phyloP scores from a whole-genome alignment of 2,113 vertebrate genomes.

The Equus quagga region DNA sequence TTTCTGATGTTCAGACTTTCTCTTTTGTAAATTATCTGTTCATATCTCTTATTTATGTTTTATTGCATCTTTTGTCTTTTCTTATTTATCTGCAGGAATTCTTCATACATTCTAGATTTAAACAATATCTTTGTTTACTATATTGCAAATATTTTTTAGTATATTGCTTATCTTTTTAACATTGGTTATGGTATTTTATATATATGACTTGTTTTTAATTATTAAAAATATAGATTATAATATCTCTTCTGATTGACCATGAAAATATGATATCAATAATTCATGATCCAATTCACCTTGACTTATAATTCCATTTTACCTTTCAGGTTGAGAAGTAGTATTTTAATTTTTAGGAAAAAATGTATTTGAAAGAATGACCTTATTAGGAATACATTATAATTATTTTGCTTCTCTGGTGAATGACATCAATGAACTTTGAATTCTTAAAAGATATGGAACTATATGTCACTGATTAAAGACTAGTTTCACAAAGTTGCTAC shows the following conservation, averaged over 20 bases:
- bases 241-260: constrained; percentile 13
- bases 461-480: not conserved
- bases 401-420: constrained; percentile 3
- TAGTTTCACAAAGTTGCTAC: not conserved
- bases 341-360: constrained; percentile 33
- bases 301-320: constrained; percentile 46
- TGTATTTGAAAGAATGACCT: constrained; percentile 43
- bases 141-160: not conserved
- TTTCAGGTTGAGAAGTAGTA: constrained; percentile 41
- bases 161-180: constrained; percentile 31
- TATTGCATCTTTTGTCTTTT: not conserved
- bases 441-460: constrained; percentile 28
- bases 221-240: constrained; percentile 11
- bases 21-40: not conserved
- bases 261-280: constrained; percentile 17
- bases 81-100: not conserved
- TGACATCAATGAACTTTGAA: not conserved
- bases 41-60: not conserved
- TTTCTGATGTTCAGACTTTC: not conserved
- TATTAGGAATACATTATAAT: constrained; percentile 34
- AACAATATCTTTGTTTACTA: not conserved
- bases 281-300: not conserved
- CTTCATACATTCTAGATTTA: not conserved
- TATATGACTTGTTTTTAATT: not conserved
- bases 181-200: not conserved